phyloP scores from a whole-genome alignment of 30 jellyfish, hydroid and myxozoan species.

The Catostylus mosaicus region DNA sequence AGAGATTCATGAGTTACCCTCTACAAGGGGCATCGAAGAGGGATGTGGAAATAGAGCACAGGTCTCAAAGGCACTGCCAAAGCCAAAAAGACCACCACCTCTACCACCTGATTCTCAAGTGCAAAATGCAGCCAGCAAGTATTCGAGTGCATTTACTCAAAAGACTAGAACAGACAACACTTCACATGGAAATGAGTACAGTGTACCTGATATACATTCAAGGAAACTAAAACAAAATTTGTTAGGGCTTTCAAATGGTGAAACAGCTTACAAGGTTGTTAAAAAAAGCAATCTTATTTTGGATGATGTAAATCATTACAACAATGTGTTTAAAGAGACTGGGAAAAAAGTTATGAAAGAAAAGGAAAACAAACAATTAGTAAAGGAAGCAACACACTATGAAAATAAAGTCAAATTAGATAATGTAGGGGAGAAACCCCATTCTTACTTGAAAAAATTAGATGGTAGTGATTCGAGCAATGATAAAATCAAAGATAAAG shows the following conservation, averaged over 20 bases:
- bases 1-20: no score
- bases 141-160: neutral
- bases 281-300: neutral
- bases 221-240: neutral
- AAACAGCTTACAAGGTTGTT: neutral
- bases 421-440: neutral
- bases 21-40: no score
- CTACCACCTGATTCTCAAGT: constrained; percentile 35
- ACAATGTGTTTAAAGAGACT: neutral
- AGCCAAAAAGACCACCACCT: constrained; percentile 70
- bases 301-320: neutral
- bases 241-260: neutral
- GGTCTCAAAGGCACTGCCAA: constrained; percentile 11
- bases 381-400: neutral
- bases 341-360: neutral
- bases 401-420: neutral
- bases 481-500: neutral
- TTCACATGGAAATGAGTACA: neutral
- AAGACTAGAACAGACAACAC: no score
- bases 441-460: neutral
- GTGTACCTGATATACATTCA: neutral
- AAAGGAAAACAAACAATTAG: neutral
- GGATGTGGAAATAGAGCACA: neutral
- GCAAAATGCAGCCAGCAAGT: neutral
- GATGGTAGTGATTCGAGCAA: no score